These are phyloP conservation scores for Pteronotus mesoamericanus DNA, from an alignment of 2,797 vertebrate species.

Conservation along the genomic window DNA sequence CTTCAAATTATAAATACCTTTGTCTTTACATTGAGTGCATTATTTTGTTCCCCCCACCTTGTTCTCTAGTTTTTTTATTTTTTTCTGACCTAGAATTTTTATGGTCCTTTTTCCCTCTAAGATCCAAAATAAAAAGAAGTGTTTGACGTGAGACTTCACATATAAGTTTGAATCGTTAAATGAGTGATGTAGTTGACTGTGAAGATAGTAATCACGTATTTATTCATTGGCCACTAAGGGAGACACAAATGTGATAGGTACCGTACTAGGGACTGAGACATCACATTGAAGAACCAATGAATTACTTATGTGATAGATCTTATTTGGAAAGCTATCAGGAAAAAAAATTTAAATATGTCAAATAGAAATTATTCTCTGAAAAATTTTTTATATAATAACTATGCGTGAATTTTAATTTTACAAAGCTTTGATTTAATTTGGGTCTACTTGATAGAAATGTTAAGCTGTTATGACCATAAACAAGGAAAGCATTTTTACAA, in stretches of 20 bases:
- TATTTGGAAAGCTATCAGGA: not conserved
- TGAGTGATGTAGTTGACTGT: not conserved
- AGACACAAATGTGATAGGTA: not conserved
- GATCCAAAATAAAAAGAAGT: not conserved
- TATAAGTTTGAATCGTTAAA: not conserved
- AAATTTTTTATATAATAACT: not conserved
- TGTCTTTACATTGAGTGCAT: not conserved
- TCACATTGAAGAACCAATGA: not conserved
- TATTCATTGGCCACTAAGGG: not conserved
- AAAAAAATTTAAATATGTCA: not conserved
- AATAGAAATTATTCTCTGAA: not conserved
- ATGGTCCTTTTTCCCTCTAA: not conserved
- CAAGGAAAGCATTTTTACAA: not conserved
- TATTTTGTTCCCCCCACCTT: not conserved
- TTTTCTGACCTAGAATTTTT: not conserved
- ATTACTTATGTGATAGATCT: not conserved
- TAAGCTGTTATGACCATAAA: not conserved
- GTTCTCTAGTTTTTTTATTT: not conserved
- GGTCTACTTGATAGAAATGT: not conserved
- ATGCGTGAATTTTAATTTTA: not conserved
- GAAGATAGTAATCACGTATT: not conserved
- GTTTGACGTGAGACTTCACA: not conserved
- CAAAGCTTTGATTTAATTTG: not conserved
- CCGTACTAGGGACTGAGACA: not conserved
- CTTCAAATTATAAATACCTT: not conserved